Conservation (phyloP, 2,113 vertebrate genomes). For the western clawed frog (Xenopus tropicalis) region UCB_Xtro_10.0 CM004444.2:25392501-25393000, state of each 20-base stretch:
- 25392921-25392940: neutral
- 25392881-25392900: slow-evolving; percentile 23
- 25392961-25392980: neutral
- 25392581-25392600: slow-evolving; percentile 2
- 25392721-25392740: neutral
- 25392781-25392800: slow-evolving; percentile 13
- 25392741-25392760: neutral
- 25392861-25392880: slow-evolving; percentile 28
- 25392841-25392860: slow-evolving; percentile 14
- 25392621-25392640: slow-evolving; percentile 5
- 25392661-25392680: slow-evolving; percentile 26
- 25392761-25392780: neutral
- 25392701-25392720: slow-evolving; percentile 9
- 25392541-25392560: slow-evolving; percentile 24
- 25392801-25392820: neutral
- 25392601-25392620: slow-evolving; percentile 8
- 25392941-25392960: slow-evolving; percentile 8
- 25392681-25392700: neutral
- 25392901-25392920: slow-evolving; percentile 18
- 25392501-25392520: slow-evolving; percentile 19
- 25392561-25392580: slow-evolving; percentile 31
- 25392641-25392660: slow-evolving; percentile 30
- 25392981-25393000: slow-evolving; percentile 5
- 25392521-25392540: slow-evolving; percentile 32
- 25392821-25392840: slow-evolving; percentile 12